Evolutionary conservation across 2,888 invertebrate genomes (phyloP), one percentile per base, ranked within the genome.

Genomic region (Melanophora roralis): DNA sequence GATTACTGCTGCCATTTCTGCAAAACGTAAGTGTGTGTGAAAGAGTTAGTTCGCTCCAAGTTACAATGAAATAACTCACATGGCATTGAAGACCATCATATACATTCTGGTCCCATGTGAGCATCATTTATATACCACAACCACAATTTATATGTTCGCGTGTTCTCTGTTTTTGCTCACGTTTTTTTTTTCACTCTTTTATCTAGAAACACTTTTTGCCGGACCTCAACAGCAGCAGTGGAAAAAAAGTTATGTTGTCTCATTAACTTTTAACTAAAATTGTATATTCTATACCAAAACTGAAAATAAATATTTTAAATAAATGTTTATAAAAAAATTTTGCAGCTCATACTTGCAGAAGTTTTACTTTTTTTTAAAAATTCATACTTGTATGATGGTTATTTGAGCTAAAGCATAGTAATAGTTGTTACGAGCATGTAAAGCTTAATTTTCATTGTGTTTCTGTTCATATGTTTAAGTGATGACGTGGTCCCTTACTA

Each of bases 231-330:
- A 49, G 51, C n/a, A 51, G 14, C 6, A 76, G 62, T 34, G 53
- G 14, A 49, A 14, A 78, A 79, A 79, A 78, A 69, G 81, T 81
- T 81, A 82, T 81, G 76, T 81, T 79, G 81, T 82, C 82, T 82
- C 82, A 81, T 82, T 82, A 82, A 82, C 82, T 82, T 82, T 82
- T 82, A 80, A 80, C 82, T 82, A 71, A 80, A 73, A 80, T 74
- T 79, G 69, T 79, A 45, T 53, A 68, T 75, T 68, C 53, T 45
- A 53, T 53, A 75, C 36, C 36, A 53, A 40, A 64, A 64, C 43
- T 36, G 1, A 14, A 23, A 32, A 67, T 14, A 65, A 73, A 51
- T 67, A 59, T 5, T n/a, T n/a, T n/a, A 67, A 43, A 38, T 45
- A 57, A 74, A 62, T 45, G 36, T 64, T 55, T 21, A 34, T 40